Evolutionary conservation across 2,797 vertebrate genomes (phyloP).

Genomic region (Discoglossus pictus): DNA sequence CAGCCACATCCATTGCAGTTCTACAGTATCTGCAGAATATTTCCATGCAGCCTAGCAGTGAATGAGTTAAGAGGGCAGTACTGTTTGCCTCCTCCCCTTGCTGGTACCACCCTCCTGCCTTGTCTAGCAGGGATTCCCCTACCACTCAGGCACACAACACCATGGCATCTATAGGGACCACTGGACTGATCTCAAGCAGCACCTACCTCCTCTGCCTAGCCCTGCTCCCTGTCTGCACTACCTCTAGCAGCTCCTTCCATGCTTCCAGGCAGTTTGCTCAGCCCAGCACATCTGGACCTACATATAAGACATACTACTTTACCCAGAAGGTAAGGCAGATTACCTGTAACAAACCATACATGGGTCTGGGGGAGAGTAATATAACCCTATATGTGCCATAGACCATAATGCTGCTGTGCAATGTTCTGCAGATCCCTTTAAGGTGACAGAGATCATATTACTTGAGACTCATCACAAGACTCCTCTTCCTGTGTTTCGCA

Average conservation of each 20-base stretch:
- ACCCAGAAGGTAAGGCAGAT: slow-evolving; percentile 32
- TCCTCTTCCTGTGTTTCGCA: slow-evolving; percentile 31
- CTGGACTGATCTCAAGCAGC: background rate
- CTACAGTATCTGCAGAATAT: too few relatives aligned
- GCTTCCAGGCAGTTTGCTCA: slow-evolving; percentile 8
- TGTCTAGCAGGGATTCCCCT: slow-evolving; percentile 16
- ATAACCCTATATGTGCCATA: too few relatives aligned
- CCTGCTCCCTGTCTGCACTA: background rate
- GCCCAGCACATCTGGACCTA: background rate
- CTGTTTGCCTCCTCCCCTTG: slow-evolving; percentile 11
- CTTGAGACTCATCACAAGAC: slow-evolving; percentile 23
- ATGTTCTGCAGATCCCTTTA: too few relatives aligned
- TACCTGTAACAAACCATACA: too few relatives aligned
- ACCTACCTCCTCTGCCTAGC: background rate
- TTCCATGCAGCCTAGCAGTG: background rate
- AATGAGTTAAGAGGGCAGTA: slow-evolving; percentile 30
- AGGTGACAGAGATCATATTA: too few relatives aligned
- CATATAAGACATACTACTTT: slow-evolving; percentile 30
- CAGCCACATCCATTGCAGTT: too few relatives aligned
- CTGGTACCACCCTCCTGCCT: background rate
- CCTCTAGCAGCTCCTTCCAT: background rate
- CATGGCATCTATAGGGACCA: slow-evolving; percentile 24
- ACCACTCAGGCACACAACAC: background rate
- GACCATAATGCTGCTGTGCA: too few relatives aligned
- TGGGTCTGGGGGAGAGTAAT: too few relatives aligned